Evolutionary conservation across 1,140 invertebrate genomes (phyloP).

Genomic region (Caenorhabditis latens): DNA sequence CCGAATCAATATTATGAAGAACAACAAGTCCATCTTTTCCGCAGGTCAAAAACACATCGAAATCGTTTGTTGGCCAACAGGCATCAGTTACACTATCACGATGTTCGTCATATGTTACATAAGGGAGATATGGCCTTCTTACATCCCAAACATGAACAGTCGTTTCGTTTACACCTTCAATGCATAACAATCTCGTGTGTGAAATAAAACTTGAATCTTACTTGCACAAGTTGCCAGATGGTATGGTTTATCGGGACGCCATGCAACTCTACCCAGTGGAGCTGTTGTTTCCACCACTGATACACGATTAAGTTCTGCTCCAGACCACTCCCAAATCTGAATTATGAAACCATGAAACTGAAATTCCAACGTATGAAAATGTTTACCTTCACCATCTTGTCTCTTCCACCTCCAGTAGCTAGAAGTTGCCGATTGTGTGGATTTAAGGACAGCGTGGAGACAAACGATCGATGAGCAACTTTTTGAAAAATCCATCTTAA

Average conservation of each 20-base stretch:
- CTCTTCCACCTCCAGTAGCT: conserved; percentile 57
- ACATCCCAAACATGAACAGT: conserved; percentile 51
- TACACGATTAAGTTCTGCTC: neutral
- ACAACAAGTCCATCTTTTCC: conserved; percentile 52
- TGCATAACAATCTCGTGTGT: neutral
- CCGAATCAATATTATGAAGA: conserved; percentile 46
- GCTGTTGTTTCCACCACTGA: conserved; percentile 44
- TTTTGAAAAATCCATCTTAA: conserved; percentile 34
- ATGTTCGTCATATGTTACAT: conserved; percentile 43
- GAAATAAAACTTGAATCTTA: neutral
- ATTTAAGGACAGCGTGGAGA: conserved; percentile 7
- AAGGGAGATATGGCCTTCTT: conserved; percentile 45
- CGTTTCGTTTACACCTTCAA: conserved; percentile 38
- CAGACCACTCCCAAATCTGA: conserved; percentile 46
- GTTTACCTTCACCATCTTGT: conserved; percentile 53
- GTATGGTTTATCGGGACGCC: conserved; percentile 39
- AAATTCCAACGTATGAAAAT: neutral
- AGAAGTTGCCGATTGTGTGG: conserved; percentile 8
- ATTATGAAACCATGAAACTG: neutral
- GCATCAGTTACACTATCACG: conserved; percentile 47
- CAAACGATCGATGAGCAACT: conserved; percentile 33
- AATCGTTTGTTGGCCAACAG: conserved; percentile 39
- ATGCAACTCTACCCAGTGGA: conserved; percentile 50
- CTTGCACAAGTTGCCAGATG: conserved; percentile 58
- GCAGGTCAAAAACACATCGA: conserved; percentile 11